phyloP scores from a whole-genome alignment of 2,113 vertebrate species.

The Danio rerio region DNA sequence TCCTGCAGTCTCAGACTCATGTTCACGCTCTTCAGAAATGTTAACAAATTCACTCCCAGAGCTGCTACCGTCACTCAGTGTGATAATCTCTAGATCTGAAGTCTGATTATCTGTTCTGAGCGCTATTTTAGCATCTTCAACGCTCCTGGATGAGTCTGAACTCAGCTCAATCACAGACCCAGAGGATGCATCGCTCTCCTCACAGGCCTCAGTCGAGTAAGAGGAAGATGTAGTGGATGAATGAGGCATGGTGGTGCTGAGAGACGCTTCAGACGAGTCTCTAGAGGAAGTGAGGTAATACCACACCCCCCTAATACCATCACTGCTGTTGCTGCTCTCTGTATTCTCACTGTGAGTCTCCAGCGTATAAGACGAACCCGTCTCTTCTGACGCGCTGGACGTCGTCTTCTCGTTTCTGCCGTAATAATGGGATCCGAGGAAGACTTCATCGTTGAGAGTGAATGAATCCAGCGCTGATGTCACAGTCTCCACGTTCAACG shows the following conservation, averaged over 20 bases:
- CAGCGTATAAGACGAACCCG: background rate
- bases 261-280: constrained; percentile 38
- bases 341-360: constrained; percentile 10
- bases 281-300: constrained; percentile 57
- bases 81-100: background rate
- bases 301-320: constrained; percentile 59
- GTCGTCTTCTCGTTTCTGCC: background rate
- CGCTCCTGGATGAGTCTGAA: constrained; percentile 38
- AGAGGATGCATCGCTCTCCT: constrained; percentile 8
- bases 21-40: background rate
- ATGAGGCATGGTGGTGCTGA: constrained; percentile 43
- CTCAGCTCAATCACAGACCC: constrained; percentile 34
- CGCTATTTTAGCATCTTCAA: background rate
- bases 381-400: constrained; percentile 2
- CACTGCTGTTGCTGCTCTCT: constrained; percentile 41
- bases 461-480: constrained; percentile 49
- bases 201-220: constrained; percentile 13
- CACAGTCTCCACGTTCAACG: constrained; percentile 40
- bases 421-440: constrained; percentile 27
- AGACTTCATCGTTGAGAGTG: constrained; percentile 57
- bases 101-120: background rate
- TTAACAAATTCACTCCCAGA: constrained; percentile 33
- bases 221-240: constrained; percentile 19
- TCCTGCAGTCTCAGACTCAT: background rate
- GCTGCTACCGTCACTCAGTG: constrained; percentile 19